Percentiles rank a stretch among this genome's conserved stretches.
phyloP scores from a whole-genome alignment of 2,113 vertebrate genomes.

The Brachyhypopomus gauderio region DNA sequence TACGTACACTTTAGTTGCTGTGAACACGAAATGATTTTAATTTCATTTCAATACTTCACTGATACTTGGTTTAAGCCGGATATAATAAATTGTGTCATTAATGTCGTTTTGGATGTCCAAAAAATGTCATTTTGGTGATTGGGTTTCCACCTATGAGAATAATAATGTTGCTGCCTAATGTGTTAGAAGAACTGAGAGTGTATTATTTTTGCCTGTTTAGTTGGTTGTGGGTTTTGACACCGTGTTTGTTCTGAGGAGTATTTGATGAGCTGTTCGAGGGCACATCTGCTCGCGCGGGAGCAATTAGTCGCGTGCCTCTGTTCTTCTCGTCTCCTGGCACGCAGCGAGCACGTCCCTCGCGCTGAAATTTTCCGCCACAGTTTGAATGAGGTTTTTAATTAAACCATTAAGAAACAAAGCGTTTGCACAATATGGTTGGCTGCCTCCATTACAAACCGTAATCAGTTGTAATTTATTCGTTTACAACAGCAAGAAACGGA shows the following conservation, averaged over 20 bases:
- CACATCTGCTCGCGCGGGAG: slow-evolving; percentile 68
- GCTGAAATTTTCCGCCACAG: slow-evolving; percentile 68
- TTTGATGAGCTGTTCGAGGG: slow-evolving; percentile 60
- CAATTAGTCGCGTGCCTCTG: slow-evolving; percentile 65
- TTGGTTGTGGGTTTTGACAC: neutral
- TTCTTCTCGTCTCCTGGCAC: slow-evolving; percentile 48
- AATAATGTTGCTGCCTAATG: neutral
- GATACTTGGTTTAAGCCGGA: too few relatives aligned
- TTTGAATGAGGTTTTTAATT: slow-evolving; percentile 72
- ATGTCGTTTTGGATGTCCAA: too few relatives aligned
- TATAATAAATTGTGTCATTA: too few relatives aligned
- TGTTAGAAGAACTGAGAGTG: too few relatives aligned
- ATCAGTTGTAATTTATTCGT: slow-evolving; percentile 70
- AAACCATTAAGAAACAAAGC: slow-evolving; percentile 74
- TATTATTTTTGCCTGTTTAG: neutral
- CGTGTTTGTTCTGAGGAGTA: slow-evolving; percentile 8
- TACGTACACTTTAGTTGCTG: neutral
- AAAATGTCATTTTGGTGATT: too few relatives aligned
- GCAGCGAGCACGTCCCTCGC: slow-evolving; percentile 54
- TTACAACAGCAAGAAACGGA: slow-evolving; percentile 53
- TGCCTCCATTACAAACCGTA: slow-evolving; percentile 69
- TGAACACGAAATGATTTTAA: too few relatives aligned
- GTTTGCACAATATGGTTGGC: slow-evolving; percentile 69
- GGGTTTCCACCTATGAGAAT: too few relatives aligned
- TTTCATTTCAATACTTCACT: too few relatives aligned